Base-by-base conservation (phyloP, 2,113 vertebrate species). In the Vireo altiloquus region DNA sequence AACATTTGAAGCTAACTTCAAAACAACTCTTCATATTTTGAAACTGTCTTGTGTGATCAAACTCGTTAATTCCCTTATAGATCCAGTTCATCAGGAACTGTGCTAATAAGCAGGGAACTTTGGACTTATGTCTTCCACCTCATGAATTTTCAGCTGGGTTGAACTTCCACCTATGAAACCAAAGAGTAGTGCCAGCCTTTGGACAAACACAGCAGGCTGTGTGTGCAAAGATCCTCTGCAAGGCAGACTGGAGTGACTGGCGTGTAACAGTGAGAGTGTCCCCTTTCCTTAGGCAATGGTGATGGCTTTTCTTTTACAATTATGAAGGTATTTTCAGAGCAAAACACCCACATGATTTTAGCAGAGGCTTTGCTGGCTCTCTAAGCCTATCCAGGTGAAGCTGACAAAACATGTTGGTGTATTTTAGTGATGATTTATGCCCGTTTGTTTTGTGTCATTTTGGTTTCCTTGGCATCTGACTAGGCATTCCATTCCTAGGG, bases 381-480 rank as follows among this genome's bases (percentile, higher is more conserved):
- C 52, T 71, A 33, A 63, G n/a, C 9, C 35, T 40, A 10, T n/a
- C 22, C 33, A 64, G 42, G 27, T 40, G 11, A 74, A 74, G 28
- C 7, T 57, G 64, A 47, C 4, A 3, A 80, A 81, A 28, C 0
- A 0, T 15, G 4, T 17, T 70, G 28, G 10, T n/a, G 10, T 52
- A n/a, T 69, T 47, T 70, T 19, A 78, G 11, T 8, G 22, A 52
- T 39, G 16, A 76, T 20, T 78, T 66, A 11, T 54, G n/a, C 9
- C 23, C 25, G 7, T 66, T 74, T 9, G 4, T 46, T 82, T 28
- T 68, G 18, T n/a, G 6, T 30, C 24, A 35, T 60, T 82, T 71
- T 59, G 17, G 14, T 59, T 82, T 94, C 46, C 74, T 57, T 82
- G 42, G 13, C 23, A 40, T 59, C 33, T 82, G 52, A 33, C 23